phyloP scores from a whole-genome alignment of 2,113 vertebrate genomes.

The Entomyzon cyanotis region DNA sequence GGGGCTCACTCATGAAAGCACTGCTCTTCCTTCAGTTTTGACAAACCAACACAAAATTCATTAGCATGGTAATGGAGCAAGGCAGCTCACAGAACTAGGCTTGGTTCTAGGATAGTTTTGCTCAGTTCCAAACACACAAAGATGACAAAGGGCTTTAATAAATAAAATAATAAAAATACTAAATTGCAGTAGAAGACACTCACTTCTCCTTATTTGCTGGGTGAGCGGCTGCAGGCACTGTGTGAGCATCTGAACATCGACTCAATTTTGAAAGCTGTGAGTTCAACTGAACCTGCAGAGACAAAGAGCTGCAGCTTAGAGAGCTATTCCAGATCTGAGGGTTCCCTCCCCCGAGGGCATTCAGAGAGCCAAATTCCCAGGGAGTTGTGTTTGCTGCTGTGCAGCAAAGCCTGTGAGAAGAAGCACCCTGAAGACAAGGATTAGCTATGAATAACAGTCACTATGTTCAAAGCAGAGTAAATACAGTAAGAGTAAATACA shows the following conservation, averaged over 20 bases:
- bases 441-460: background rate
- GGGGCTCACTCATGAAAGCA: background rate
- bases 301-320: background rate
- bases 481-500: background rate
- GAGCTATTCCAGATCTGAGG: background rate
- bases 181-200: background rate
- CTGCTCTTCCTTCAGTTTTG: fast-evolving
- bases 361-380: too few species aligned
- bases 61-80: fast-evolving
- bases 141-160: background rate
- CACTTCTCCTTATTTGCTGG: slow-evolving; percentile 83
- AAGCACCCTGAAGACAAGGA: background rate
- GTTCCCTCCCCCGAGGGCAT: fast-evolving
- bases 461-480: background rate
- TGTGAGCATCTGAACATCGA: slow-evolving; percentile 13
- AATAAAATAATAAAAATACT: background rate
- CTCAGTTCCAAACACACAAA: background rate
- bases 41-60: background rate
- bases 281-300: slow-evolving; percentile 82
- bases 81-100: background rate
- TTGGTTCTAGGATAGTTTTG: background rate
- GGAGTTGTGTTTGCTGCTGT: background rate
- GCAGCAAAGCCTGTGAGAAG: background rate
- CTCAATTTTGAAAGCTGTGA: slow-evolving; percentile 70
- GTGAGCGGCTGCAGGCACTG: background rate